Evolutionary conservation across 2,888 invertebrate species (phyloP).

Genomic region (Diaphora mendica): DNA sequence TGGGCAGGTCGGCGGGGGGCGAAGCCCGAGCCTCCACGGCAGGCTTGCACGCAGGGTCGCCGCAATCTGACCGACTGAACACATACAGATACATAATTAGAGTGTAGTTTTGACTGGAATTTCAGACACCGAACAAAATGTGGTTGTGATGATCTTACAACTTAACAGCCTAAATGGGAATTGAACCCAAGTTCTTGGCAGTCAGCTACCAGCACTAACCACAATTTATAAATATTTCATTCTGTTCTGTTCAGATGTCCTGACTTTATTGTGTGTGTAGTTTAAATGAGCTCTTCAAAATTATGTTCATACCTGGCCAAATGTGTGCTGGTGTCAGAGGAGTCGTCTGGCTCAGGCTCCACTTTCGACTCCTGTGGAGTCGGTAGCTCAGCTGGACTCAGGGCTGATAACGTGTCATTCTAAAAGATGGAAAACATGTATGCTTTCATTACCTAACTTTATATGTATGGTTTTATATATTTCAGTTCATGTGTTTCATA

Average conservation of each 20-base stretch:
- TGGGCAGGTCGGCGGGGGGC: background rate
- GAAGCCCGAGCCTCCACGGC: conserved; percentile 36
- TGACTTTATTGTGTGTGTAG: background rate
- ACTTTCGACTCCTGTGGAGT: conserved; percentile 69
- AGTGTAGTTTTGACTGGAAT: background rate
- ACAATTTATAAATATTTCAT: too few species aligned
- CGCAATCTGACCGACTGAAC: conserved; percentile 14
- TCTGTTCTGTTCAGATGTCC: background rate
- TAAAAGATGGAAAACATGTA: conserved; percentile 39
- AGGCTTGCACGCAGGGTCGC: conserved; percentile 17
- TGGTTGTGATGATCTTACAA: too few species aligned
- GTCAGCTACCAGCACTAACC: background rate
- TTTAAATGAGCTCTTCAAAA: background rate
- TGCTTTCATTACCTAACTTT: too few species aligned
- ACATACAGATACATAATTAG: background rate
- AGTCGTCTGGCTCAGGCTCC: conserved; percentile 57
- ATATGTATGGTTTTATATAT: too few species aligned
- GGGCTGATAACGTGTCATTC: conserved; percentile 74
- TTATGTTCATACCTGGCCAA: conserved; percentile 52
- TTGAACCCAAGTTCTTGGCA: background rate
- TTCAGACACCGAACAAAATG: too few species aligned
- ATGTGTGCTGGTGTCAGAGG: conserved; percentile 60
- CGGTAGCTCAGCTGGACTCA: conserved; percentile 70
- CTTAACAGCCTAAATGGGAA: background rate
- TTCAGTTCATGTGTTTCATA: too few species aligned